Percentiles rank a stretch among this genome's conserved stretches.
Conservation (phyloP, 2,113 vertebrate species). For the Indicator indicator region DNA sequence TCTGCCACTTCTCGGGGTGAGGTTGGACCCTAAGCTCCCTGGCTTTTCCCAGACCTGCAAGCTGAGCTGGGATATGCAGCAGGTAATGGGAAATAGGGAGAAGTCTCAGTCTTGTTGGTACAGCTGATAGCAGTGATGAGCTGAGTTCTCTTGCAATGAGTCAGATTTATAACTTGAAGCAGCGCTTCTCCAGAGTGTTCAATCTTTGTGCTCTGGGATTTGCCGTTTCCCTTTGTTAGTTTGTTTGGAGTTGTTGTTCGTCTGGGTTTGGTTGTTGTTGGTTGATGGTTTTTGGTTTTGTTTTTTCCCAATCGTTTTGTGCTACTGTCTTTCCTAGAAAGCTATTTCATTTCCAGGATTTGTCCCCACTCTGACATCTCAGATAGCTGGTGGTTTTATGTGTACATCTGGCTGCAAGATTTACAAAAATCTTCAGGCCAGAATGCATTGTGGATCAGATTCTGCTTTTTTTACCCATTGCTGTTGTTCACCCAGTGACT, state of each 20-base stretch:
- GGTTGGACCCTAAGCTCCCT: not conserved
- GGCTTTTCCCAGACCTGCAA: not conserved
- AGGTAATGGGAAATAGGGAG: not conserved
- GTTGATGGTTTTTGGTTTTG: not conserved
- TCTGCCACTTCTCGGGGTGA: not conserved
- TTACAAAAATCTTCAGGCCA: not conserved
- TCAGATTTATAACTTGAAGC: not conserved
- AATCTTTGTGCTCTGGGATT: not conserved
- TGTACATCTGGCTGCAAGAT: not conserved
- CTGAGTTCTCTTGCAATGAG: not conserved
- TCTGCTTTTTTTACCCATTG: not conserved
- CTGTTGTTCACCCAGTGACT: not conserved
- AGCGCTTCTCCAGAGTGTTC: not conserved
- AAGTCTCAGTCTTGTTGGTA: not conserved
- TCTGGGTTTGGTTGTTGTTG: not conserved
- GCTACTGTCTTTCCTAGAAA: not conserved
- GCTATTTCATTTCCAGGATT: not conserved
- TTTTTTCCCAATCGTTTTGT: not conserved
- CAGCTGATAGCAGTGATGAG: not conserved
- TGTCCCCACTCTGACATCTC: conserved; percentile 13
- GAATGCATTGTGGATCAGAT: not conserved
- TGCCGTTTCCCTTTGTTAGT: not conserved
- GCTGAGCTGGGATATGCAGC: not conserved
- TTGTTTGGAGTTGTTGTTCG: not conserved
- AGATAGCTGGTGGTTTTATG: not conserved